These are phyloP conservation scores for Momotus momota DNA, from an alignment of 2,797 vertebrate species.

Conservation along the genomic window DNA sequence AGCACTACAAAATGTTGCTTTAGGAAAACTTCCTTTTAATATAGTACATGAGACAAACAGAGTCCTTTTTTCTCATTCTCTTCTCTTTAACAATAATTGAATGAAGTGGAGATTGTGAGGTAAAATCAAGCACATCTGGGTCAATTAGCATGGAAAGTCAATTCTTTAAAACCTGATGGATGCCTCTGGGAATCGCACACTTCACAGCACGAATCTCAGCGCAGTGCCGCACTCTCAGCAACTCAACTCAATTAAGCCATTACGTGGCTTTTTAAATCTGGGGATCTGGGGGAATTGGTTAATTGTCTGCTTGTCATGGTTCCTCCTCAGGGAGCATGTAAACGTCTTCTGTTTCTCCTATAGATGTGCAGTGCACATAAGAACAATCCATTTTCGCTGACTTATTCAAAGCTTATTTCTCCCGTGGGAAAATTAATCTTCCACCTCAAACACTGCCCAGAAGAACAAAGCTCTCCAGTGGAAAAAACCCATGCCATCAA, in stretches of 20 bases:
- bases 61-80: constrained; percentile 14
- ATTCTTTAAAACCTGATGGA: constrained; percentile 67
- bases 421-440: constrained; percentile 74
- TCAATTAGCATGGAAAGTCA: constrained; percentile 75
- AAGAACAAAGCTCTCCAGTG: constrained; percentile 41
- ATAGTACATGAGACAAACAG: constrained; percentile 16
- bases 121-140: constrained; percentile 68
- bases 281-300: constrained; percentile 39
- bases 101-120: constrained; percentile 50
- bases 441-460: constrained; percentile 1
- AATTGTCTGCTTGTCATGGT: constrained; percentile 72
- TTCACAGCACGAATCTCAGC: constrained; percentile 65
- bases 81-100: constrained; percentile 49
- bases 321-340: constrained; percentile 71
- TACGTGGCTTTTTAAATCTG: constrained; percentile 69
- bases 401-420: constrained; percentile 68
- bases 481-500: constrained; percentile 12
- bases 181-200: constrained; percentile 58
- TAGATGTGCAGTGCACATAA: constrained; percentile 31
- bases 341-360: constrained; percentile 61
- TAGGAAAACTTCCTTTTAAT: constrained; percentile 35
- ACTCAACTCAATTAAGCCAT: constrained; percentile 72
- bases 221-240: constrained; percentile 41
- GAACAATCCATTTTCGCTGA: constrained; percentile 58
- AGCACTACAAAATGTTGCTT: constrained; percentile 18